A percentile compares a stretch with the other conserved stretches of the same genome.
Conservation (phyloP, 2,113 vertebrate species). For the Podarcis muralis region DNA sequence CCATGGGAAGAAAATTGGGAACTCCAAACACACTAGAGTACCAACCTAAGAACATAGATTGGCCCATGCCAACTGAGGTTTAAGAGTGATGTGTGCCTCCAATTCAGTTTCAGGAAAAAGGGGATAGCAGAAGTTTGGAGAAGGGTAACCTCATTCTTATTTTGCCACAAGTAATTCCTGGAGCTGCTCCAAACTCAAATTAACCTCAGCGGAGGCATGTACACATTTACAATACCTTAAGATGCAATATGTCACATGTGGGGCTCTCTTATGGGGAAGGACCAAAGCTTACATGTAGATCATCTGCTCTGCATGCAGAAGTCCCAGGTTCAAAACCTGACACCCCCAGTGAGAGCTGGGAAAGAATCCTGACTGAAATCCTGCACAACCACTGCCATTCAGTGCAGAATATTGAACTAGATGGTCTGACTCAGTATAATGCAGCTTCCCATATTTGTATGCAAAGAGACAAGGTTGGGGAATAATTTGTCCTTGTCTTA, state of each 20-base stretch:
- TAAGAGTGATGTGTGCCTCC: background rate
- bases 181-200: background rate
- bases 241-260: background rate
- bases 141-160: background rate
- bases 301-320: too few species aligned
- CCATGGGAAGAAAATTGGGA: background rate
- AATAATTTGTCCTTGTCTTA: background rate
- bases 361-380: too few species aligned
- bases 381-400: too few species aligned
- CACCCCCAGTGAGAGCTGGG: too few species aligned
- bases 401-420: too few species aligned
- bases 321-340: too few species aligned
- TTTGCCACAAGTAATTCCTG: conserved; percentile 1
- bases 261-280: too few species aligned
- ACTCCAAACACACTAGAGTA: background rate
- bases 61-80: background rate
- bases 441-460: too few species aligned
- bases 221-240: background rate
- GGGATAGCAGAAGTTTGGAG: too few species aligned
- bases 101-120: background rate
- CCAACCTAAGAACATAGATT: background rate
- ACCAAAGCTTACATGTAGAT: too few species aligned
- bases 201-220: background rate
- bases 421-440: too few species aligned
- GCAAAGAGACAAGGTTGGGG: background rate